Conservation (phyloP, 2,113 vertebrate species). For the Mixornis gularis region DNA sequence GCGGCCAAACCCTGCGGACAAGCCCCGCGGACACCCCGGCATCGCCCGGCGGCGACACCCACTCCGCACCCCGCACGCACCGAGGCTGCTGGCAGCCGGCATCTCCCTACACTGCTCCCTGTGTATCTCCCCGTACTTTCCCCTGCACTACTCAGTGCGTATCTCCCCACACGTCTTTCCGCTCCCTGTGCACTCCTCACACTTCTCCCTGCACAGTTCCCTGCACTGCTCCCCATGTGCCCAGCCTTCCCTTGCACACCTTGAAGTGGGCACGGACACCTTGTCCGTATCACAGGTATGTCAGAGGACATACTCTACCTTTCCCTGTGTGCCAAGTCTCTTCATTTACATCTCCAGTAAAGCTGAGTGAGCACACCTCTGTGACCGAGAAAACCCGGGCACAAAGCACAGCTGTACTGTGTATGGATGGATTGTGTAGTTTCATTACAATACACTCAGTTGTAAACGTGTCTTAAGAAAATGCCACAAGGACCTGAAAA, state of each 20-base stretch:
- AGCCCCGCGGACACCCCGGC: background rate
- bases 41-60: too few relatives aligned
- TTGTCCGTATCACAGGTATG: background rate
- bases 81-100: background rate
- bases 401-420: fast-evolving
- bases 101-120: background rate
- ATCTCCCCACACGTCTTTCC: too few relatives aligned
- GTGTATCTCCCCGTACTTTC: too few relatives aligned
- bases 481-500: background rate
- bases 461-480: background rate
- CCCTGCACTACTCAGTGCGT: background rate
- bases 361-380: background rate
- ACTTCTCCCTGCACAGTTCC: too few relatives aligned
- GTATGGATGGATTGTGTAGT: fast-evolving
- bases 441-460: background rate
- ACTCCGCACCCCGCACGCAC: background rate
- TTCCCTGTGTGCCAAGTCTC: fast-evolving
- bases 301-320: background rate
- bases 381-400: fast-evolving
- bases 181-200: background rate
- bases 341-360: too few relatives aligned
- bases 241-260: background rate
- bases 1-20: background rate
- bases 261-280: fast-evolving
- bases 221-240: background rate